phyloP scores from a whole-genome alignment of 1,140 invertebrate species.

The Amyelois transitella region DNA sequence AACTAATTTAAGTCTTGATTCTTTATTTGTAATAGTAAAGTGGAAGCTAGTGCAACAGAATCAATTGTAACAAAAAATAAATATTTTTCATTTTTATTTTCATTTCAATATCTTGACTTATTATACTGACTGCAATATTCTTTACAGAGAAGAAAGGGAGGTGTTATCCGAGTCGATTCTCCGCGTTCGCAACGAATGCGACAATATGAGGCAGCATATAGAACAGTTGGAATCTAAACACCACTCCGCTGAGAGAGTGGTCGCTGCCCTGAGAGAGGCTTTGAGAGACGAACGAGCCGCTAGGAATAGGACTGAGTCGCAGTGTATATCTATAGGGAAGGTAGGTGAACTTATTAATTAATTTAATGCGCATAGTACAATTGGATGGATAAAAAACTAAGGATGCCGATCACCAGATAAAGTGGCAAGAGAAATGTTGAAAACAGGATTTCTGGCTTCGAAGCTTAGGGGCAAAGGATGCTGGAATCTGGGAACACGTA shows the following conservation, averaged over 20 bases:
- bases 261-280: constrained; percentile 40
- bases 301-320: constrained; percentile 34
- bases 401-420: neutral
- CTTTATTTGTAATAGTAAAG: too few relatives aligned
- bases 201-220: constrained; percentile 28
- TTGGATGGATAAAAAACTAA: neutral
- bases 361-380: neutral
- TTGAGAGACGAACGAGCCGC: constrained; percentile 43
- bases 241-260: constrained; percentile 33
- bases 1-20: too few relatives aligned
- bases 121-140: neutral
- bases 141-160: constrained; percentile 48
- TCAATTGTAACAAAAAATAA: too few relatives aligned
- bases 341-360: constrained; percentile 14
- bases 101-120: too few relatives aligned
- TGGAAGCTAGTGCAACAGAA: too few relatives aligned
- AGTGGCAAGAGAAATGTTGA: neutral
- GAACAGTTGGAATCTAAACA: constrained; percentile 30
- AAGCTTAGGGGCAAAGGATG: too few relatives aligned
- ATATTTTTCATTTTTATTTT: too few relatives aligned
- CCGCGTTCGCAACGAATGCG: constrained; percentile 28
- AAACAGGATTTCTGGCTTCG: neutral
- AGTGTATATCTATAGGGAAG: constrained; percentile 32
- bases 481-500: too few relatives aligned
- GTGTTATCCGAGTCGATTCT: constrained; percentile 29